These are phyloP conservation scores for Trinectes maculatus DNA, from an alignment of 2,113 vertebrate species.

Conservation along the genomic window DNA sequence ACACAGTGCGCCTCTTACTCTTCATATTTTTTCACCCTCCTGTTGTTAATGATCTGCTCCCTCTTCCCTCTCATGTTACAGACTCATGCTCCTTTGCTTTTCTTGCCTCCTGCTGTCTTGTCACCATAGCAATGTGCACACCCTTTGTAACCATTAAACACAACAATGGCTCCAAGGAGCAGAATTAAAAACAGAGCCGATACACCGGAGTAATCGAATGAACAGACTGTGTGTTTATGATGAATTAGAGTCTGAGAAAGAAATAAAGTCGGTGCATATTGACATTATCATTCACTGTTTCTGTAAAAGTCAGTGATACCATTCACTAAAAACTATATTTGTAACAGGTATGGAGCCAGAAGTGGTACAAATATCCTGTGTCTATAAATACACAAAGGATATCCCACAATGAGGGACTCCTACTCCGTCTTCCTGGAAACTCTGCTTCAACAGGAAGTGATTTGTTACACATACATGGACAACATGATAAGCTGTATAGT, in stretches of 20 bases:
- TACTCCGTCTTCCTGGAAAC: slow-evolving; percentile 46
- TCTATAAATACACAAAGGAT: slow-evolving; percentile 62
- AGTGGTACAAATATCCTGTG: slow-evolving; percentile 55
- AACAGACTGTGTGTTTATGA: background rate
- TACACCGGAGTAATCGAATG: background rate
- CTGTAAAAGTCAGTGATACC: background rate
- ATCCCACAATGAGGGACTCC: slow-evolving; percentile 60
- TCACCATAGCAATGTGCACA: slow-evolving; percentile 47
- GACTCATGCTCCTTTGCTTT: slow-evolving; percentile 18
- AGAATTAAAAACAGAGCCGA: background rate
- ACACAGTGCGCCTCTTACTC: background rate
- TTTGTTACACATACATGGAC: slow-evolving; percentile 49
- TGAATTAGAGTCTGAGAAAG: background rate
- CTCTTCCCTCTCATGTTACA: slow-evolving; percentile 18
- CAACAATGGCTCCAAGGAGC: slow-evolving; percentile 9
- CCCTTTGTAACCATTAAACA: slow-evolving; percentile 3
- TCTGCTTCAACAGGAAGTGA: slow-evolving; percentile 50
- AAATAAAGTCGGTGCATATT: background rate
- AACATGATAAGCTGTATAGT: slow-evolving; percentile 7
- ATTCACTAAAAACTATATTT: slow-evolving; percentile 45
- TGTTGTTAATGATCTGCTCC: background rate
- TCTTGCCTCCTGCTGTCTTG: slow-evolving; percentile 33
- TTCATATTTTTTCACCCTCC: background rate
- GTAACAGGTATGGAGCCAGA: slow-evolving; percentile 21
- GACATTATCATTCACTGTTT: background rate